Evolutionary conservation across 2,797 vertebrate species (phyloP), one percentile per base, ranked within the genome.

Genomic region (Sebastolobus altivelis): DNA sequence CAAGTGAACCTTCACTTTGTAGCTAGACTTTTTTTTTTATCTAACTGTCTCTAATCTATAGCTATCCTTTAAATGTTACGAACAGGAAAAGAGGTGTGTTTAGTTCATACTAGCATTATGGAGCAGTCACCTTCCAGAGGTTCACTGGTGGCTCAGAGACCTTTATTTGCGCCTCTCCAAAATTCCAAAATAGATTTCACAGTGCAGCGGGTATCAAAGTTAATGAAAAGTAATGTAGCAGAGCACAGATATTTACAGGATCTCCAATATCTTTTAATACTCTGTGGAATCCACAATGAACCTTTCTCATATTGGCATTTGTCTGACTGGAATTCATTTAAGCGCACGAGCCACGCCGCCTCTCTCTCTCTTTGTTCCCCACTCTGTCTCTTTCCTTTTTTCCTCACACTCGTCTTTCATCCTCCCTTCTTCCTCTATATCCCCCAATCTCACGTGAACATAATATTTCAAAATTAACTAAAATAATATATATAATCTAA

Each of bases 401-500:
- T 55, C 37, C 59, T 25, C 55, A 56, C 0, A n/a, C 27, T 78
- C 18, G 1, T 56, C 56, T 35, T 67, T 59, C 62, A 66, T 72
- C 31, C 61, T 72, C 27, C 31, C 0, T 37, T 55, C 58, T 68
- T 38, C n/a, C 71, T 76, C 62, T 37, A 35, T 59, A 81, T 80
- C 55, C 33, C 61, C 6, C 40, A 78, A 70, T 81, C 55, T 72
- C 65, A 71, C 10, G 52, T 65, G 77, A 67, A 58, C 59, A 77
- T 72, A 69, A 55, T 60, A 83, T 59, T 70, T 68, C 8, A 56
- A 77, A 83, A 76, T 60, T 56, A 80, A 54, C 35, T 75, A 75
- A 74, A 77, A 74, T 75, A 72, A 82, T 22, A 79, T 46, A 33
- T 35, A 52, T 80, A 74, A 85, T 80, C 71, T 79, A 35, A 82